These are phyloP conservation scores for Rhinoraja longicauda DNA, from an alignment of 2,797 vertebrate genomes.

Conservation along the genomic window DNA sequence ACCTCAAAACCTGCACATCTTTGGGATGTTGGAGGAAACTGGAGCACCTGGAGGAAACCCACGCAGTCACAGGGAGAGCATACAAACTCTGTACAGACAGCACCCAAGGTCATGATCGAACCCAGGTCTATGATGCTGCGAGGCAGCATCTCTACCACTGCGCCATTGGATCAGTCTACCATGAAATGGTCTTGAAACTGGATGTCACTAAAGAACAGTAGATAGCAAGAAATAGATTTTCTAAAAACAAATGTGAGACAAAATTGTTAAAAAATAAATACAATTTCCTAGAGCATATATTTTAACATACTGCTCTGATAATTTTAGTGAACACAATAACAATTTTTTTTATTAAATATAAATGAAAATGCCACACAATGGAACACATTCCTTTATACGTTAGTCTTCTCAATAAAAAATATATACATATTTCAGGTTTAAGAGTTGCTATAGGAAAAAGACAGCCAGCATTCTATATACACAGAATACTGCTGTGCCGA, in stretches of 20 bases:
- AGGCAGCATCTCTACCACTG: no score
- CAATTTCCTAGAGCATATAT: not conserved
- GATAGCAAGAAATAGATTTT: not conserved
- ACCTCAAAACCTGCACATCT: no score
- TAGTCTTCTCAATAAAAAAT: not conserved
- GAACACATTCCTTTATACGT: not conserved
- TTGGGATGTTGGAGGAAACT: no score
- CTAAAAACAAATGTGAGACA: not conserved
- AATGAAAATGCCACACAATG: slow-evolving; percentile 18
- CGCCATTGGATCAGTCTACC: no score
- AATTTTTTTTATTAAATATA: slow-evolving; percentile 36
- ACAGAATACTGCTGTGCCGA: not conserved
- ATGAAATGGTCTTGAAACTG: not conserved
- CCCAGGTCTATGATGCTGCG: no score
- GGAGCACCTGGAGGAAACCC: no score
- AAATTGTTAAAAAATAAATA: not conserved
- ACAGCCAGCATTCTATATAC: slow-evolving; percentile 7
- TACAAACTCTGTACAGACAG: no score
- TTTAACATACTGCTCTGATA: not conserved
- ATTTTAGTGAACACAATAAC: slow-evolving; percentile 1
- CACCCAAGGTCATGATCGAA: no score
- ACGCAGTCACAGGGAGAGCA: no score
- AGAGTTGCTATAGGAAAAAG: not conserved
- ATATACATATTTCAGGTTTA: not conserved
- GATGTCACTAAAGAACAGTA: not conserved